A percentile compares a stretch with the other conserved stretches of the same genome.
Conservation (phyloP, 1,140 invertebrate genomes). For the Gryllus bimaculatus region DNA sequence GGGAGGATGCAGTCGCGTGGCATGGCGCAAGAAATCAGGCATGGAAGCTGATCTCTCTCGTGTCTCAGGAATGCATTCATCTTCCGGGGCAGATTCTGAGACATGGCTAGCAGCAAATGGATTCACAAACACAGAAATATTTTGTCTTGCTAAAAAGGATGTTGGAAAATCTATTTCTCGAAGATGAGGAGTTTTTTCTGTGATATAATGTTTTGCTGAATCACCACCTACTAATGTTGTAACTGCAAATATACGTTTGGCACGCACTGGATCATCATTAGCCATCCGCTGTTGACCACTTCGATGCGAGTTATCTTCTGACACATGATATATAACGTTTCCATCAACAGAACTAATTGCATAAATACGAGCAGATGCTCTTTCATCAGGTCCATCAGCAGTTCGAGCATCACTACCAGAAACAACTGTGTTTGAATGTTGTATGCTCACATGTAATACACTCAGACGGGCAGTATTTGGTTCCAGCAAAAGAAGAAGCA, state of each 20-base stretch:
- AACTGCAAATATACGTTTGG: constrained; percentile 38
- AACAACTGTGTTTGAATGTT: constrained; percentile 46
- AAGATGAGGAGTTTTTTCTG: constrained; percentile 40
- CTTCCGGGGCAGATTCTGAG: constrained; percentile 31
- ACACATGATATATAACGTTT: constrained; percentile 76
- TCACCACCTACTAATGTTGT: constrained; percentile 37
- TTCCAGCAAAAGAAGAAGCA: constrained; percentile 68
- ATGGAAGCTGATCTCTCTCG: background rate
- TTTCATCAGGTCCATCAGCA: constrained; percentile 28
- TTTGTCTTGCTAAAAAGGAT: constrained; percentile 32
- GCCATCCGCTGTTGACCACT: background rate
- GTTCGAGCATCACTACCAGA: constrained; percentile 27
- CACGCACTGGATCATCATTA: constrained; percentile 16
- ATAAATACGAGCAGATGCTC: constrained; percentile 58
- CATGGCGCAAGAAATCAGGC: background rate
- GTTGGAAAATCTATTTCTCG: constrained; percentile 45
- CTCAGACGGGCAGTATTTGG: constrained; percentile 76
- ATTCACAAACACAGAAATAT: constrained; percentile 46
- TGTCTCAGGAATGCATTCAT: constrained; percentile 27
- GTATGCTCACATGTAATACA: constrained; percentile 71
- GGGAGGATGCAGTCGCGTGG: background rate
- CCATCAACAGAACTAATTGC: constrained; percentile 80
- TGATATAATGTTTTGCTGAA: constrained; percentile 36
- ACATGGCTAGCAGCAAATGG: constrained; percentile 38
- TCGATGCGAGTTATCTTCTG: constrained; percentile 25